A percentile compares a stretch with the other conserved stretches of the same genome.
These are phyloP conservation scores for Emys orbicularis DNA, from an alignment of 2,797 vertebrate genomes.

Conservation along the genomic window DNA sequence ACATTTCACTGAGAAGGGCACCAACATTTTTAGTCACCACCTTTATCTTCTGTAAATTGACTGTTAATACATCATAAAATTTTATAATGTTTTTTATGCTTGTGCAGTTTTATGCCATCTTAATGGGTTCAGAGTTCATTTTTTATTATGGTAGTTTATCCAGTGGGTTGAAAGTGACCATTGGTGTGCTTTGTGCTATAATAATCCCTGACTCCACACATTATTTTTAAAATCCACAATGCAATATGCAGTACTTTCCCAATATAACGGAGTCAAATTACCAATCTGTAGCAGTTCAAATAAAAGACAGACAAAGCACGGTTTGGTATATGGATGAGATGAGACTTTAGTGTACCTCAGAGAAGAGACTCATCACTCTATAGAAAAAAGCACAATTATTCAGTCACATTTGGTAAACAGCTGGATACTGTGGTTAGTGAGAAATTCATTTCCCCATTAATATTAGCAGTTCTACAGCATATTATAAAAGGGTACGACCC, in stretches of 20 bases:
- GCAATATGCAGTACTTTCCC: not conserved
- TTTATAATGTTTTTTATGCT: not conserved
- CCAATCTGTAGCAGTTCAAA: not conserved
- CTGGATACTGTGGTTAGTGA: not conserved
- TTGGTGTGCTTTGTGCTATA: not conserved
- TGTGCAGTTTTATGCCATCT: not conserved
- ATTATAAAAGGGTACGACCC: not conserved
- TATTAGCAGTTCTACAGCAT: not conserved
- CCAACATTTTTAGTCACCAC: not conserved
- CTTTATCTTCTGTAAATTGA: not conserved
- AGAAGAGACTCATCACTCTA: not conserved
- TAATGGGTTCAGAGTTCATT: not conserved
- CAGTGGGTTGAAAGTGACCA: not conserved
- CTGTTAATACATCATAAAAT: slow-evolving; percentile 7
- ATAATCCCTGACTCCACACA: not conserved
- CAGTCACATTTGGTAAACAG: not conserved
- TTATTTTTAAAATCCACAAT: not conserved
- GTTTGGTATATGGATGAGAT: not conserved
- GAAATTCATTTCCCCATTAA: not conserved
- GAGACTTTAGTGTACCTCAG: not conserved
- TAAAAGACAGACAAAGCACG: not conserved
- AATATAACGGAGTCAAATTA: not conserved
- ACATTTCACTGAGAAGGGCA: not conserved
- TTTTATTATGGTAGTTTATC: not conserved
- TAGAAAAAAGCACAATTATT: not conserved